Percentiles rank a stretch among this genome's conserved stretches.
phyloP scores from a whole-genome alignment of 2,113 vertebrate species.

The Protomyctophum bolini region DNA sequence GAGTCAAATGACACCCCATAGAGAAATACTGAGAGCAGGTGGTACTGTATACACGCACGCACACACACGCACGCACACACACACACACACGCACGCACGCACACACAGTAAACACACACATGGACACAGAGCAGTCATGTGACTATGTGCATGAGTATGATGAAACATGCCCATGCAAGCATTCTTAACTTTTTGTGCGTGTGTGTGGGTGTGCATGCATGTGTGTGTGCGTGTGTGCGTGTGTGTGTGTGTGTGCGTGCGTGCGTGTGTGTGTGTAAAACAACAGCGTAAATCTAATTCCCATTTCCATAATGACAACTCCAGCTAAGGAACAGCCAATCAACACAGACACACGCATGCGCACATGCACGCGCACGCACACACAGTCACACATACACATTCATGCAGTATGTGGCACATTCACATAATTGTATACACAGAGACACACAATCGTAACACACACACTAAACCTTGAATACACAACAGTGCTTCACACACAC shows the following conservation, averaged over 20 bases:
- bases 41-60: conserved; percentile 2
- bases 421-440: too few species aligned
- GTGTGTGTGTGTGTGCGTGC: conserved; percentile 3
- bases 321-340: conserved; percentile 24
- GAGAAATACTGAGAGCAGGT: conserved; percentile 62
- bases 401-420: too few species aligned
- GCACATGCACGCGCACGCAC: neutral
- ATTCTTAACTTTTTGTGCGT: neutral
- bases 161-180: too few species aligned
- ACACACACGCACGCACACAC: neutral
- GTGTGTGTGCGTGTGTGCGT: neutral
- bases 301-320: conserved; percentile 53
- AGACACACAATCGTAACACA: too few species aligned
- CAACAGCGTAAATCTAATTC: conserved; percentile 60
- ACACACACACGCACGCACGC: neutral
- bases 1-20: conserved; percentile 54
- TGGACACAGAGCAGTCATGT: too few species aligned
- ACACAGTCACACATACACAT: neutral
- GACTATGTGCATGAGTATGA: too few species aligned
- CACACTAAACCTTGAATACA: too few species aligned
- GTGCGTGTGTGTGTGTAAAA: neutral
- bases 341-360: neutral
- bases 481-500: too few species aligned
- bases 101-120: too few species aligned
- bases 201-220: conserved; percentile 1